Percentiles rank a stretch among this genome's conserved stretches.
phyloP scores from a whole-genome alignment of 2,888 invertebrate species.

The Habroteleia sp. region DNA sequence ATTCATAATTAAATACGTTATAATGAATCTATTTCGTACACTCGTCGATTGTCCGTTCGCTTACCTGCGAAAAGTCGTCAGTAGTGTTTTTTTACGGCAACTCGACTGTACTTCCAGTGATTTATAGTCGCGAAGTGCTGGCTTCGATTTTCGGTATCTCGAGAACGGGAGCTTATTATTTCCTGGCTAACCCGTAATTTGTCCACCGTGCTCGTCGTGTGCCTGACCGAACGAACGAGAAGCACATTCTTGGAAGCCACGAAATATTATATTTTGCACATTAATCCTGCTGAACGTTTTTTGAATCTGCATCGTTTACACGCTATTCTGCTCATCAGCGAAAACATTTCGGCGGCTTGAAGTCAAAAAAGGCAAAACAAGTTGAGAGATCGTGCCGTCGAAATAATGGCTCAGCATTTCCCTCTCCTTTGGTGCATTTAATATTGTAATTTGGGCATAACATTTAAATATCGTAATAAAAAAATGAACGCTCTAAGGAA shows the following conservation, averaged over 20 bases:
- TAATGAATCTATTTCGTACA: slow-evolving; percentile 60
- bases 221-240: slow-evolving; percentile 68
- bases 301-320: slow-evolving; percentile 49
- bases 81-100: slow-evolving; percentile 70
- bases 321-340: slow-evolving; percentile 41
- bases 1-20: slow-evolving; percentile 52
- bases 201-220: slow-evolving; percentile 76
- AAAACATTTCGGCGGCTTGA: slow-evolving; percentile 4
- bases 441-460: neutral
- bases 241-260: slow-evolving; percentile 73
- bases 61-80: slow-evolving; percentile 67
- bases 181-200: slow-evolving; percentile 79
- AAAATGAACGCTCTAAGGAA: neutral
- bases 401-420: no score
- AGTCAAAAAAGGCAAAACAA: slow-evolving; percentile 2
- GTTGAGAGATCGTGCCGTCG: no score
- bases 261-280: slow-evolving; percentile 55
- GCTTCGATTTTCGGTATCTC: slow-evolving; percentile 76
- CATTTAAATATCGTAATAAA: neutral
- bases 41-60: slow-evolving; percentile 32
- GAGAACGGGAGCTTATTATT: slow-evolving; percentile 80
- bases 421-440: no score
- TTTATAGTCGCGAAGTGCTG: slow-evolving; percentile 77
- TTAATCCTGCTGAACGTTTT: slow-evolving; percentile 32
- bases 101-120: slow-evolving; percentile 71